phyloP scores from a whole-genome alignment of 2,888 invertebrate genomes.

The Sipha maydis region DNA sequence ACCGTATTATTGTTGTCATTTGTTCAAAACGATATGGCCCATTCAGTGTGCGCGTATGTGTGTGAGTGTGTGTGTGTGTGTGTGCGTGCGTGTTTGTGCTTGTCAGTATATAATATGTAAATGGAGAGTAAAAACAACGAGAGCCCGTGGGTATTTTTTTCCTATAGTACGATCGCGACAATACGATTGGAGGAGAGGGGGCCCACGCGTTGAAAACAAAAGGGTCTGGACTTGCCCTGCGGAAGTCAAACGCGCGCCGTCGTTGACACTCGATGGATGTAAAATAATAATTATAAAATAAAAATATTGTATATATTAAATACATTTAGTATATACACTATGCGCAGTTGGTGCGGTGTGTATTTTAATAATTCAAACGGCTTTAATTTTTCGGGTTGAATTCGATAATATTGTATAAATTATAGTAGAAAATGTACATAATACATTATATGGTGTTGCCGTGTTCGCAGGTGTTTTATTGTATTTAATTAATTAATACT shows the following conservation, averaged over 20 bases:
- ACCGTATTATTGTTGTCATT: constrained; percentile 45
- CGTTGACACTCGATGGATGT: constrained; percentile 11
- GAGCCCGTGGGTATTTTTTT: constrained; percentile 52
- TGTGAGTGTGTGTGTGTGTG: background rate
- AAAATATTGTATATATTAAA: background rate
- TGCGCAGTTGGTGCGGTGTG: background rate
- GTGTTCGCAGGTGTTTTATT: constrained; percentile 54
- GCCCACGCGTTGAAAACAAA: constrained; percentile 44
- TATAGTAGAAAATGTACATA: constrained; percentile 13
- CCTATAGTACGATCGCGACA: background rate
- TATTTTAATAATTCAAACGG: constrained; percentile 21
- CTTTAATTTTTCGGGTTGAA: background rate
- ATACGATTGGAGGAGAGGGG: background rate
- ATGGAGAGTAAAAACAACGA: constrained; percentile 51
- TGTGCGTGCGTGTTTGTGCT: background rate
- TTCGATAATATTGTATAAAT: constrained; percentile 36
- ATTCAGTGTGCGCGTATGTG: constrained; percentile 5
- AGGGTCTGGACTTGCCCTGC: constrained; percentile 50
- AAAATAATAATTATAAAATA: constrained; percentile 38
- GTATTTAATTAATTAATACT: constrained; percentile 53
- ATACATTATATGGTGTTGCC: background rate
- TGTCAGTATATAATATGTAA: constrained; percentile 49
- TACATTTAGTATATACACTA: background rate
- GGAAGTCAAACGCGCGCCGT: constrained; percentile 43
- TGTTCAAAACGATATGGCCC: constrained; percentile 40